These are phyloP conservation scores for Henicopernis longicauda DNA, from an alignment of 2,113 vertebrate genomes.

Conservation along the genomic window DNA sequence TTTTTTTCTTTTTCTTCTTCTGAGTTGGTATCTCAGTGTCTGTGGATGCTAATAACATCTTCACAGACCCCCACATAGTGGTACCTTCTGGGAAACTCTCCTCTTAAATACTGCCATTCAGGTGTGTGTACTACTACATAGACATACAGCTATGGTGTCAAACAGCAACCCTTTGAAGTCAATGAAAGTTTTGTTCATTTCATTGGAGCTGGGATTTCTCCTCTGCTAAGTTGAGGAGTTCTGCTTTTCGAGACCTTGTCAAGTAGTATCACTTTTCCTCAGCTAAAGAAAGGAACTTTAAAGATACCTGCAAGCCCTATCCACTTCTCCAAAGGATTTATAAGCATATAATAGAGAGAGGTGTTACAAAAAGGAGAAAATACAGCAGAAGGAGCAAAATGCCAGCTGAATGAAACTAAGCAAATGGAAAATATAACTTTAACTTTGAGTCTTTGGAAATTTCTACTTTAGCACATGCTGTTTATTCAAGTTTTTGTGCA, in stretches of 20 bases:
- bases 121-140: rapidly evolving
- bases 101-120: background rate
- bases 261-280: background rate
- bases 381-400: background rate
- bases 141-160: background rate
- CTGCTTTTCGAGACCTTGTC: background rate
- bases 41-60: background rate
- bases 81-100: background rate
- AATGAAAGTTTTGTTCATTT: background rate
- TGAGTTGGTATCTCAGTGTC: background rate
- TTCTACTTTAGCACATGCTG: background rate
- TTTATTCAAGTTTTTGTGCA: background rate
- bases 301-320: background rate
- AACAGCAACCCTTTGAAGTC: background rate
- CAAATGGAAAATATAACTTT: background rate
- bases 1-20: background rate
- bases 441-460: background rate
- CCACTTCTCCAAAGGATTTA: background rate
- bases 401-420: background rate
- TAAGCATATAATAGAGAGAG: background rate
- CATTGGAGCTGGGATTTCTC: background rate
- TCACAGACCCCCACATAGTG: background rate
- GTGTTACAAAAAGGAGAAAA: background rate
- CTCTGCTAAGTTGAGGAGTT: background rate
- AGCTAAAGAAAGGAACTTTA: background rate